Base-by-base conservation (phyloP, 2,797 vertebrate species). In the Gymnothorax javanicus region DNA sequence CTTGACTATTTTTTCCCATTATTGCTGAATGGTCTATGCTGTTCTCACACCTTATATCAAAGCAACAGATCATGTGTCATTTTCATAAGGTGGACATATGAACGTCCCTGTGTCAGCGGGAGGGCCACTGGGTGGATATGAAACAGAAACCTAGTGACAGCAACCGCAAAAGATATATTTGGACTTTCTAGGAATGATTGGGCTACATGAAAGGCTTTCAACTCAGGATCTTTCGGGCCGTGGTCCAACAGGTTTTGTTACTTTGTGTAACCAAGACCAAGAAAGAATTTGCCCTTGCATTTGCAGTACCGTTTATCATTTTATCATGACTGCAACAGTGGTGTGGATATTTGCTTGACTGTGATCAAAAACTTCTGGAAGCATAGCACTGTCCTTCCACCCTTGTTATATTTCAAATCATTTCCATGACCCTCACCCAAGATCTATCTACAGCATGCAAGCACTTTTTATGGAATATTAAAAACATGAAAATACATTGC, bases 131-230 rank as follows among this genome's bases (percentile, higher is more conserved):
- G 43, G 89, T 88, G 73, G 83, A 89, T 93, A 90, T 90, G 90
- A 91, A 91, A 90, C 86, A 84, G 87, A 91, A 88, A 86, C 91
- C 89, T 85, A 77, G 86, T 90, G 90, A 92, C 86, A 91, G 87
- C 85, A 90, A 91, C 89, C 84, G 57, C 86, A 92, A 89, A 85
- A 88, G 81, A 88, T 91, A 90, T 91, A 90, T 92, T 89, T 91
- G 86, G 88, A 87, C 88, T 87, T 90, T 87, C 90, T 91, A 90
- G 88, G 88, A 92, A 91, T 91, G 88, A 92, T 89, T 89, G 88
- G 52, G 73, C 33, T 77, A 89, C 91, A 92, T 88, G 89, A 87
- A 86, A 89, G 88, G 89, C 86, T 83, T 82, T 71, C 67, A 90
- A 85, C 90, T 89, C 67, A 79, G 82, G 69, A 88, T 90, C 83